Conservation (phyloP, 2,888 invertebrate species). For the Melanophora roralis region DNA sequence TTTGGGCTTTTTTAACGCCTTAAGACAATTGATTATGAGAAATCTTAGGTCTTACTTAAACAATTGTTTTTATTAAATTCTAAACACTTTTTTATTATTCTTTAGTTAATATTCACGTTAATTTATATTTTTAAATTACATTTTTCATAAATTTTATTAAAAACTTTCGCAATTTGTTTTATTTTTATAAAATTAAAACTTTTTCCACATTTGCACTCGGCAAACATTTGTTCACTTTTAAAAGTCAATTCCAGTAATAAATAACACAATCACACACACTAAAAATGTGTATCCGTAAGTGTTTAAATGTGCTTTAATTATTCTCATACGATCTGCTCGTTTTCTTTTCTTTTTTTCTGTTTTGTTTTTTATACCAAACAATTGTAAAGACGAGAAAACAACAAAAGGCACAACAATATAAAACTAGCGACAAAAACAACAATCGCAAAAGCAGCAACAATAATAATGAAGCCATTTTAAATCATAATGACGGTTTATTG, state of each 20-base stretch:
- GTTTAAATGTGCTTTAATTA: not conserved
- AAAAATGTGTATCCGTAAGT: conserved; percentile 3
- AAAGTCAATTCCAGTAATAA: not conserved
- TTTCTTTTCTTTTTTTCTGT: not conserved
- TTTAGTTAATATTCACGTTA: too few relatives aligned
- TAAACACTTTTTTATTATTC: too few relatives aligned
- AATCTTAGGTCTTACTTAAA: too few relatives aligned
- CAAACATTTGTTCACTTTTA: not conserved
- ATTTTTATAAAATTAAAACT: conserved; percentile 5
- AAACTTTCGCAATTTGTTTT: not conserved
- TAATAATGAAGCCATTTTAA: not conserved
- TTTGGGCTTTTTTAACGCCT: too few relatives aligned
- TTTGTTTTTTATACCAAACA: not conserved
- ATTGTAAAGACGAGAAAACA: not conserved
- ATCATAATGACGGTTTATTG: not conserved
- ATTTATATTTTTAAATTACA: too few relatives aligned
- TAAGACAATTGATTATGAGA: too few relatives aligned
- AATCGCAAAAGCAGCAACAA: not conserved
- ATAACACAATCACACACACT: not conserved
- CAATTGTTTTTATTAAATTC: too few relatives aligned
- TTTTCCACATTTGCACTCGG: conserved; percentile 4
- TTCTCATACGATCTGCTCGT: not conserved
- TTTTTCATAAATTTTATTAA: not conserved
- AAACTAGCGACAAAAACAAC: not conserved
- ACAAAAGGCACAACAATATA: not conserved